Evolutionary conservation across 2,888 invertebrate genomes (phyloP).

Genomic region (Lithophane ornitopus): DNA sequence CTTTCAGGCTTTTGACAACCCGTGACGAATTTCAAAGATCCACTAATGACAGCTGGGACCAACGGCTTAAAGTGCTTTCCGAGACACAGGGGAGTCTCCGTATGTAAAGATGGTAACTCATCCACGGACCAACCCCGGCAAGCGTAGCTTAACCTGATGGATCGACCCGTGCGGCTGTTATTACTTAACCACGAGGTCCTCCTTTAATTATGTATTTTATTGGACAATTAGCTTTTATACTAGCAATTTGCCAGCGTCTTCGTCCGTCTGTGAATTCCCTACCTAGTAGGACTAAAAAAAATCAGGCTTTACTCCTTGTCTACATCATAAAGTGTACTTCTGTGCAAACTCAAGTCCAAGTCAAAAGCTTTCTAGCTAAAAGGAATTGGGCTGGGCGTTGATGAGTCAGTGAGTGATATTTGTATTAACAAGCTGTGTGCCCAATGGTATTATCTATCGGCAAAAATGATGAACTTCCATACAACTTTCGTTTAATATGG

Average conservation of each 20-base stretch:
- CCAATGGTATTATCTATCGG: background rate
- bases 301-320: background rate
- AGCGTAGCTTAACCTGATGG: too few species aligned
- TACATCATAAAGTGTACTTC: background rate
- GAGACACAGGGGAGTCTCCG: too few species aligned
- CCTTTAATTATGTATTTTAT: background rate
- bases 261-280: background rate
- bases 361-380: background rate
- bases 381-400: background rate
- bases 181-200: too few species aligned
- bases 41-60: too few species aligned
- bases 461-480: background rate
- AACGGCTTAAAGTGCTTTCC: too few species aligned
- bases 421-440: background rate
- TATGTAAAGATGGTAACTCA: too few species aligned
- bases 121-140: too few species aligned
- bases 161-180: too few species aligned
- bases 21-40: too few species aligned
- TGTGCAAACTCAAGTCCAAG: background rate
- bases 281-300: background rate
- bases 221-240: background rate
- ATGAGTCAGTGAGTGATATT: background rate
- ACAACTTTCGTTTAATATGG: background rate
- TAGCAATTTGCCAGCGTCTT: background rate
- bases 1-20: too few species aligned